These are phyloP conservation scores for Aphidius ervi DNA, from an alignment of 1,140 invertebrate species.

Conservation along the genomic window DNA sequence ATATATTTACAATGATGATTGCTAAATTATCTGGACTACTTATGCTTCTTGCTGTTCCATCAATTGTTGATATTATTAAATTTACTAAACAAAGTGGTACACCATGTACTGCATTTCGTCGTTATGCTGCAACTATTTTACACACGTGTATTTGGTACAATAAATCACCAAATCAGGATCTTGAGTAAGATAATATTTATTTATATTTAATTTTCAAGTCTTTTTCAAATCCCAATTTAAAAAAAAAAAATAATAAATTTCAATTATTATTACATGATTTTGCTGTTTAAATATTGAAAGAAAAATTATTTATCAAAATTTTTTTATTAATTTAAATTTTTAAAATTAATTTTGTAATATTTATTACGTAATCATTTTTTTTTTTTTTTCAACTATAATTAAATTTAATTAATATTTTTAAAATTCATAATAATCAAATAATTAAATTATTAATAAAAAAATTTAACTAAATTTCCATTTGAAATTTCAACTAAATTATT, in stretches of 20 bases:
- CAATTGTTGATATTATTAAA: conserved; percentile 63
- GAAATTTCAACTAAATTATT: too few relatives aligned
- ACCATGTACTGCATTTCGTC: conserved; percentile 63
- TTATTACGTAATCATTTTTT: too few relatives aligned
- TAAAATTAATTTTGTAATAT: too few relatives aligned
- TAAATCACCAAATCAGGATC: conserved; percentile 56
- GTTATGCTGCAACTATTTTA: conserved; percentile 65
- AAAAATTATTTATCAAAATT: too few relatives aligned
- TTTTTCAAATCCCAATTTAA: too few relatives aligned
- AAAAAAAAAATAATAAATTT: background rate
- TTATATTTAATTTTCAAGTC: too few relatives aligned
- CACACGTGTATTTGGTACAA: conserved; percentile 73
- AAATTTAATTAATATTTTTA: too few relatives aligned
- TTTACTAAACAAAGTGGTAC: conserved; percentile 65
- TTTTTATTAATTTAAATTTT: too few relatives aligned
- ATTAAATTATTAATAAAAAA: too few relatives aligned
- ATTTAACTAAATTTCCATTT: too few relatives aligned
- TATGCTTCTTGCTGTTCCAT: conserved; percentile 63
- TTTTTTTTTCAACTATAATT: too few relatives aligned
- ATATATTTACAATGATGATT: conserved; percentile 64
- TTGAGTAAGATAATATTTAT: conserved; percentile 48
- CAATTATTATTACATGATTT: background rate
- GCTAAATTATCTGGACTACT: conserved; percentile 67
- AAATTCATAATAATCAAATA: too few relatives aligned
- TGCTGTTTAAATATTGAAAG: background rate